Evolutionary conservation across 1,140 invertebrate genomes (phyloP).

Genomic region (Drosophila virilis): DNA sequence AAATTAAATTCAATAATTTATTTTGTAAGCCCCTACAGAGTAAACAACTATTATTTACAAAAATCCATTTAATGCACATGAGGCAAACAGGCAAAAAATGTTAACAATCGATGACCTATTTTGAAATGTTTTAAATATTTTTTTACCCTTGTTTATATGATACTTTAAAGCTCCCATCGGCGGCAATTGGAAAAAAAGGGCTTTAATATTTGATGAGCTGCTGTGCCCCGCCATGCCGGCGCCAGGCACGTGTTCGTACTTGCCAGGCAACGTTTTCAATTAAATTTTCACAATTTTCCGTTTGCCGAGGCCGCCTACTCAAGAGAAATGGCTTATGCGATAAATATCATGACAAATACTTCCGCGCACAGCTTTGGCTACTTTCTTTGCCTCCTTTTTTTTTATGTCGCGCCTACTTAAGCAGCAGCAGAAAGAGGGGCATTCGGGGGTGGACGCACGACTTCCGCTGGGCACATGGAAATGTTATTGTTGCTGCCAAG

Average conservation of each 20-base stretch:
- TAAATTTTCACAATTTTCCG: slow-evolving; percentile 80
- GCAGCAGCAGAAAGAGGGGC: background rate
- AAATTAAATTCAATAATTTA: background rate
- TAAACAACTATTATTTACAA: background rate
- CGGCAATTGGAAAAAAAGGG: slow-evolving; percentile 35
- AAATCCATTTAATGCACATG: slow-evolving; percentile 10
- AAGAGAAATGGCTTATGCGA: slow-evolving; percentile 73
- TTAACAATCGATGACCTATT: slow-evolving; percentile 44
- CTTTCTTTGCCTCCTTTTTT: slow-evolving; percentile 4
- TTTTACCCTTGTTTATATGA: slow-evolving; percentile 16
- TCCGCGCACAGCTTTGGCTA: slow-evolving; percentile 51
- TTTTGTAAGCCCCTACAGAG: background rate
- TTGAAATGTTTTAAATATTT: slow-evolving; percentile 26
- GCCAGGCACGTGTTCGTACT: slow-evolving; percentile 45
- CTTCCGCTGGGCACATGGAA: slow-evolving; percentile 68
- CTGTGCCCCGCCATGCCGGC: slow-evolving; percentile 3
- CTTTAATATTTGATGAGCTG: slow-evolving; percentile 71
- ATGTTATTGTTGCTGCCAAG: slow-evolving; percentile 49
- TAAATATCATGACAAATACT: slow-evolving; percentile 81
- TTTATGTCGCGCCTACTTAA: slow-evolving; percentile 34
- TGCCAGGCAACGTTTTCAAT: slow-evolving; percentile 66
- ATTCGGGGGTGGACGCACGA: slow-evolving; percentile 13
- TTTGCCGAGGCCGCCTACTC: slow-evolving; percentile 39
- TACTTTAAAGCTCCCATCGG: slow-evolving; percentile 22
- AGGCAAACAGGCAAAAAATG: slow-evolving; percentile 5